phyloP scores from a whole-genome alignment of 2,113 vertebrate genomes.

The Chauna torquata region DNA sequence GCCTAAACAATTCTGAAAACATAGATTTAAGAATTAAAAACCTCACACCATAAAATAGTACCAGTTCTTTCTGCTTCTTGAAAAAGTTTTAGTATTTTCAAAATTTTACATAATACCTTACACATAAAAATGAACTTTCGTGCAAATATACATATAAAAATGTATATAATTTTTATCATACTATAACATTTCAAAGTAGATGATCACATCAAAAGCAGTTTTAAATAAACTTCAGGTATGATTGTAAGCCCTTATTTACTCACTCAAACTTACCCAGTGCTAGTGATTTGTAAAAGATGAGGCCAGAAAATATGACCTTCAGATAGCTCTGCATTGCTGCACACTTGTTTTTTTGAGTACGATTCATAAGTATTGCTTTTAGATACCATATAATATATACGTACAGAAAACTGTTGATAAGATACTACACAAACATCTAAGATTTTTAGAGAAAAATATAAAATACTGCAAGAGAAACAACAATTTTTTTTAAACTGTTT shows the following conservation, averaged over 20 bases:
- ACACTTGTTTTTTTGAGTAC: neutral
- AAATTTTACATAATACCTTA: neutral
- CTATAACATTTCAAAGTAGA: neutral
- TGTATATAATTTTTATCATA: neutral
- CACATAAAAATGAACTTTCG: neutral
- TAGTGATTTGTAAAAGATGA: neutral
- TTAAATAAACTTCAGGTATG: neutral
- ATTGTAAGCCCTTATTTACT: neutral
- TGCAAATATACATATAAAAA: neutral
- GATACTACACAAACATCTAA: neutral
- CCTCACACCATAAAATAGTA: neutral
- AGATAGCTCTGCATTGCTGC: neutral
- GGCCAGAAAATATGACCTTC: neutral
- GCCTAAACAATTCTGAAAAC: neutral
- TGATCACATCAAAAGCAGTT: neutral
- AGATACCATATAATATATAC: neutral
- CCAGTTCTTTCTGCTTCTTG: neutral
- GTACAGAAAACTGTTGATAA: neutral
- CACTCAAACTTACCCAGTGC: neutral
- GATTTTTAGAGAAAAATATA: neutral
- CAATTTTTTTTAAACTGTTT: neutral
- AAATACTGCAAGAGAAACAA: neutral
- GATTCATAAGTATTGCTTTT: neutral
- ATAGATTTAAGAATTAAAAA: neutral
- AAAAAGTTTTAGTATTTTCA: neutral